Evolutionary conservation across 2,113 vertebrate species (phyloP), one percentile per base, ranked within the genome.

Genomic region (Sinocyclocheilus rhinocerous): DNA sequence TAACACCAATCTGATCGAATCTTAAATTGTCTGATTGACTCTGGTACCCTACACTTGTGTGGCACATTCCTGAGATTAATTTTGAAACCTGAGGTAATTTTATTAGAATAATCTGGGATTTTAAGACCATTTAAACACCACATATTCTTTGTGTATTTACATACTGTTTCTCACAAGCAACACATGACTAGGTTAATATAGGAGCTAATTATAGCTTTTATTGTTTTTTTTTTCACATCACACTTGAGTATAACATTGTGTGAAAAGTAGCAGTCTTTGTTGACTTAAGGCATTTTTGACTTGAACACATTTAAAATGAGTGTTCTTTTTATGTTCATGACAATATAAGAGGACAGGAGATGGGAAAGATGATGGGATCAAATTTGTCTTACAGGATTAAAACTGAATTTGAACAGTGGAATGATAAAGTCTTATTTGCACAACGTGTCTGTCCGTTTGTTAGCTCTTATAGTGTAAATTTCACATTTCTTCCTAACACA

Each of bases 361-460:
- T 22, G 36, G 33, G 70, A 73, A 73, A n/a, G 70, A 16, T 42
- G 36, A 42, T 16, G 29, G 29, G 12, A 24, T 80, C 22, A n/a
- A 6, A 12, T 61, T 80, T 61, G 29, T 61, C 77, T 20, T n/a
- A 24, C 57, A 39, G 77, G 55, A 80, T 80, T 80, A 80, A 7
- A 33, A 39, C 55, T 61, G 18, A 61, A 13, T 80, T 61, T 80
- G 20, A 42, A 80, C 76, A n/a, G 29, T 39, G 52, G 2, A 79
- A 39, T 79, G 18, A 52, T 29, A 39, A 33, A 79, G 9, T 4
- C 13, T 20, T 55, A 11, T 59, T 36, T 78, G 76, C 52, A 78
- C 26, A 24, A 61, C 1, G 16, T 20, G 1, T 52, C 24, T 59
- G 29, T 36, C 15, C 4, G 0, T 59, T 57, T 79, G 20, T 79